Conservation (phyloP, 2,797 vertebrate species). For the Pelobates cultripes region DNA sequence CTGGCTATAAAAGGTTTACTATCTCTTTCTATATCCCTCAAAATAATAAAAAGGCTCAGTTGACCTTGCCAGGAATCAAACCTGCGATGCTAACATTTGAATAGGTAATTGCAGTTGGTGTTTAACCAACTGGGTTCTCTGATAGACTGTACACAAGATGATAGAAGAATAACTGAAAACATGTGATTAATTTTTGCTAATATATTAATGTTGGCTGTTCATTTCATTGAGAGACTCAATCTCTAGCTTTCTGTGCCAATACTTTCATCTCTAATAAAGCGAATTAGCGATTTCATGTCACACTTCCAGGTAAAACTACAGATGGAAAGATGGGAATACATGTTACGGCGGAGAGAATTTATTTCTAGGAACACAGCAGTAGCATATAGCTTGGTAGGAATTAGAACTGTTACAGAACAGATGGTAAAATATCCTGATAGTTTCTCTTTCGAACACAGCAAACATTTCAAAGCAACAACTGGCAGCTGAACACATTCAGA, state of each 20-base stretch:
- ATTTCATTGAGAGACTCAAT: too few relatives aligned
- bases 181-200: too few relatives aligned
- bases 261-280: not conserved
- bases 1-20: too few relatives aligned
- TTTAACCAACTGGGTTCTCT: too few relatives aligned
- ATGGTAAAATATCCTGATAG: not conserved
- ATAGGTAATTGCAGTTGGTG: too few relatives aligned
- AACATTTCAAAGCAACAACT: slow-evolving; percentile 1
- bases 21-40: too few relatives aligned
- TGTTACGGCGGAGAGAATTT: not conserved
- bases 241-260: not conserved
- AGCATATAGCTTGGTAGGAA: not conserved
- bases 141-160: too few relatives aligned
- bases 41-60: too few relatives aligned
- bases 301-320: not conserved
- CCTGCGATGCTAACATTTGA: too few relatives aligned
- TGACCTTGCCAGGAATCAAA: too few relatives aligned
- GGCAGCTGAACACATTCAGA: not conserved
- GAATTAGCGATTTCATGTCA: not conserved
- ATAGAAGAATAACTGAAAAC: too few relatives aligned
- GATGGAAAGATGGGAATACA: not conserved
- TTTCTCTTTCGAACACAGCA: not conserved
- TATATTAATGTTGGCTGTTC: too few relatives aligned
- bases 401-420: not conserved
- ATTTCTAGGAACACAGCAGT: not conserved